Base-by-base conservation (phyloP, 2,797 vertebrate genomes). In the Xiphophorus birchmanni region DNA sequence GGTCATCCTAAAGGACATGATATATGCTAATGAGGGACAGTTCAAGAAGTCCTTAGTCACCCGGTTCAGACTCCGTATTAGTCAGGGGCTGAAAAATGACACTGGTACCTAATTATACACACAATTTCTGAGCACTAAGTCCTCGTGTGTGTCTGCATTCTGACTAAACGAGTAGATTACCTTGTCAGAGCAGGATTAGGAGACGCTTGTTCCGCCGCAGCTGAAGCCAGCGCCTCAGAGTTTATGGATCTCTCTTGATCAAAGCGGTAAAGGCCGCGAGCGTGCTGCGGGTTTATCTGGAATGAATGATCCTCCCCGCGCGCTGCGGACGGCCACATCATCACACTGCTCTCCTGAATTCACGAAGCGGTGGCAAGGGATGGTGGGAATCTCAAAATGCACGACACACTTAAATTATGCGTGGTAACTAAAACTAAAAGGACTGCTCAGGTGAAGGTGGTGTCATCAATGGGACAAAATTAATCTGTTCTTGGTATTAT, bases 191-290 rank as follows among this genome's bases (percentile, higher is more conserved):
- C 58, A 63, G 90, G 93, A 93, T 91, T 90, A 90, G 86, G 63
- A 93, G 86, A 86, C 90, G 86, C 83, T 90, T 94, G 93, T 89
- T 86, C 87, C 87, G 87, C 87, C 92, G 86, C 87, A 91, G 89
- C 91, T 83, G 87, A 76, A 88, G 87, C 84, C 60, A 73, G 84
- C 83, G 84, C 84, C 78, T 81, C 47, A 0, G 82, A 89, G 63
- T 90, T 91, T 91, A 85, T 87, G 87, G 90, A 92, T 92, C 81
- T 77, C 56, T 85, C 69, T 75, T 84, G 90, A 94, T 95, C 93
- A 94, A 93, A 95, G 93, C 85, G 45, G 80, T 69, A 35, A 84
- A 67, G 84, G 79, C 76, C 84, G 0, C 45, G 82, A 84, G 87
- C 88, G 84, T 48, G 76, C 80, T 56, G 80, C 80, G 76, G 89